phyloP scores from a whole-genome alignment of 2,797 vertebrate species.

The Diplodus sargus region DNA sequence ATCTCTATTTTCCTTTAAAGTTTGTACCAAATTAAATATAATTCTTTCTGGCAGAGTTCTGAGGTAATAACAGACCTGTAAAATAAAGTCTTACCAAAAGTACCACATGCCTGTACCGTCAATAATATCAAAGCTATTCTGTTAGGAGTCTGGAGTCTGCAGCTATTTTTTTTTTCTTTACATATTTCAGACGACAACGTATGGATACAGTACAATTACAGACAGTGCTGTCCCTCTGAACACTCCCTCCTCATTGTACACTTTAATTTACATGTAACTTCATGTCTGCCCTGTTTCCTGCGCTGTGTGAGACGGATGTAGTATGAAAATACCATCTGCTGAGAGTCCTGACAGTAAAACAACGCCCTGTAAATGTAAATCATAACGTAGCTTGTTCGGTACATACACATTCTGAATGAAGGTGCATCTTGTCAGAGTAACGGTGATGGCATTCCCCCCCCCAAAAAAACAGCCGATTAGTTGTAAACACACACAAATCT shows the following conservation, averaged over 20 bases:
- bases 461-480: slow-evolving; percentile 59
- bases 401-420: slow-evolving; percentile 64
- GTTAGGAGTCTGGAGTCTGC: slow-evolving; percentile 46
- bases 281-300: slow-evolving; percentile 44
- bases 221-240: slow-evolving; percentile 64
- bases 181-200: slow-evolving; percentile 65
- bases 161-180: slow-evolving; percentile 34
- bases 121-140: slow-evolving; percentile 62
- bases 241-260: slow-evolving; percentile 57
- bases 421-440: slow-evolving; percentile 46
- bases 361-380: slow-evolving; percentile 53
- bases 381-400: slow-evolving; percentile 44
- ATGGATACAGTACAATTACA: slow-evolving; percentile 68
- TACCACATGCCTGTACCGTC: slow-evolving; percentile 61
- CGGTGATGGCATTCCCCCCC: slow-evolving; percentile 29
- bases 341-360: slow-evolving; percentile 43
- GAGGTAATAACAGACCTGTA: slow-evolving; percentile 38
- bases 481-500: slow-evolving; percentile 76
- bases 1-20: not conserved
- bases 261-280: slow-evolving; percentile 68
- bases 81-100: slow-evolving; percentile 37
- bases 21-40: not conserved
- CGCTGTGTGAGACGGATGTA: slow-evolving; percentile 35
- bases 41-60: not conserved
- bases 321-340: slow-evolving; percentile 55